These are phyloP conservation scores for Myopa tessellatipennis DNA, from an alignment of 2,888 invertebrate species.

Conservation along the genomic window DNA sequence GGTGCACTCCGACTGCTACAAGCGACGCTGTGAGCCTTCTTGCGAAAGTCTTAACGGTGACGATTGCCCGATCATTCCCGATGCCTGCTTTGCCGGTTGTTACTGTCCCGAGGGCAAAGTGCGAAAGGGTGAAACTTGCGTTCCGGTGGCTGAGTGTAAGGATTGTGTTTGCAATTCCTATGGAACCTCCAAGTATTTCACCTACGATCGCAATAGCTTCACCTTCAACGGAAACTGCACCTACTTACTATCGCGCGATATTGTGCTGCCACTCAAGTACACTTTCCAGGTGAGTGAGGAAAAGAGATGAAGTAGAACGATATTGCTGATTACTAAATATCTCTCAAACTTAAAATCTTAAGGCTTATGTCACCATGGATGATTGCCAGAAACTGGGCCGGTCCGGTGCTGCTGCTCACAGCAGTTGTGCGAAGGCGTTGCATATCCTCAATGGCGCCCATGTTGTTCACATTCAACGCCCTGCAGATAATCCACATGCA, in stretches of 20 bases:
- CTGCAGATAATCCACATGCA: conserved; percentile 61
- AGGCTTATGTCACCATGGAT: conserved; percentile 79
- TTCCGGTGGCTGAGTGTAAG: conserved; percentile 78
- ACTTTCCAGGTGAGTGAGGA: conserved; percentile 59
- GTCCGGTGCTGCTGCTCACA: conserved; percentile 48
- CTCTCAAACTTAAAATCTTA: conserved; percentile 16
- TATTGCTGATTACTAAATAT: neutral
- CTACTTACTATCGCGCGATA: conserved; percentile 80
- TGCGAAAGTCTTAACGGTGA: conserved; percentile 75
- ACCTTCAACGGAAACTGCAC: conserved; percentile 88
- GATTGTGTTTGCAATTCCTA: conserved; percentile 83
- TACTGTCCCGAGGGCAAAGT: conserved; percentile 84
- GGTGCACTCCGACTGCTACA: conserved; percentile 86
- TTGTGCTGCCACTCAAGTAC: conserved; percentile 69
- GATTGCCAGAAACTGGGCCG: conserved; percentile 72
- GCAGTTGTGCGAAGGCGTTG: conserved; percentile 76
- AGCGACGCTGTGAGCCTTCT: conserved; percentile 80
- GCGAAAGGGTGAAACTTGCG: conserved; percentile 76
- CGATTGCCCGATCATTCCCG: conserved; percentile 74
- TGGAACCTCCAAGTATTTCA: conserved; percentile 83
- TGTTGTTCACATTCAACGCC: conserved; percentile 71
- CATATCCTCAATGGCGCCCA: conserved; percentile 77
- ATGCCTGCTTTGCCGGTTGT: conserved; percentile 84
- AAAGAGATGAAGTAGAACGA: neutral
- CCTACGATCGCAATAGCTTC: conserved; percentile 84